A percentile compares a stretch with the other conserved stretches of the same genome.
These are phyloP conservation scores for Mesocentrotus franciscanus DNA, from an alignment of 53 echinoderm and acorn worm genomes.

Conservation along the genomic window DNA sequence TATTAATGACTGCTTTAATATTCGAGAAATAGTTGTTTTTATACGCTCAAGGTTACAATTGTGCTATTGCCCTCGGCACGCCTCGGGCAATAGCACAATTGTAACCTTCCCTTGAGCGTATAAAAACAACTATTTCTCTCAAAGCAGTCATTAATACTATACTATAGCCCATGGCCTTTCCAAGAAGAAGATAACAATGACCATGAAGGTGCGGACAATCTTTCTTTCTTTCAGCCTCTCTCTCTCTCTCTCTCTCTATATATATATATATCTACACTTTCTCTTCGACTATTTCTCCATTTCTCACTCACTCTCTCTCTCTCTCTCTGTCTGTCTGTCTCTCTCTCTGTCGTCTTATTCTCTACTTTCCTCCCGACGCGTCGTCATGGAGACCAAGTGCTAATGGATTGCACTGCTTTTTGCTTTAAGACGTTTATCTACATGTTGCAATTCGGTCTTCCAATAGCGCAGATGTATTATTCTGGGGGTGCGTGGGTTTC, in stretches of 20 bases:
- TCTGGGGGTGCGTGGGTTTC: neutral
- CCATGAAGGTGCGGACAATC: no score
- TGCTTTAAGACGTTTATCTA: neutral
- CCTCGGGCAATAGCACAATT: no score
- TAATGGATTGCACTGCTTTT: neutral
- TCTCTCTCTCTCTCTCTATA: neutral
- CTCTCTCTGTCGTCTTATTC: neutral
- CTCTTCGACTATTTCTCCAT: neutral
- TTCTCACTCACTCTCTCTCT: neutral
- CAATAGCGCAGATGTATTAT: neutral
- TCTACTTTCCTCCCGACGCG: neutral
- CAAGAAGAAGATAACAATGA: no score
- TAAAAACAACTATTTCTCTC: no score
- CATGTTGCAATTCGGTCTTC: neutral
- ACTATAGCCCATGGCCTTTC: no score
- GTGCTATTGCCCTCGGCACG: no score
- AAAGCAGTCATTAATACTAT: no score
- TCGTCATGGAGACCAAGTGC: constrained; percentile 9
- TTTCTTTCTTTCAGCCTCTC: neutral
- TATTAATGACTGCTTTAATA: no score
- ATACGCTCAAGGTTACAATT: no score
- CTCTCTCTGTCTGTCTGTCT: neutral
- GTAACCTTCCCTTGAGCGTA: no score
- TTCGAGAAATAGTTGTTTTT: no score
- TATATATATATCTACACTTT: no score